These are phyloP conservation scores for Leucoma salicis DNA, from an alignment of 2,888 invertebrate species.

Conservation along the genomic window DNA sequence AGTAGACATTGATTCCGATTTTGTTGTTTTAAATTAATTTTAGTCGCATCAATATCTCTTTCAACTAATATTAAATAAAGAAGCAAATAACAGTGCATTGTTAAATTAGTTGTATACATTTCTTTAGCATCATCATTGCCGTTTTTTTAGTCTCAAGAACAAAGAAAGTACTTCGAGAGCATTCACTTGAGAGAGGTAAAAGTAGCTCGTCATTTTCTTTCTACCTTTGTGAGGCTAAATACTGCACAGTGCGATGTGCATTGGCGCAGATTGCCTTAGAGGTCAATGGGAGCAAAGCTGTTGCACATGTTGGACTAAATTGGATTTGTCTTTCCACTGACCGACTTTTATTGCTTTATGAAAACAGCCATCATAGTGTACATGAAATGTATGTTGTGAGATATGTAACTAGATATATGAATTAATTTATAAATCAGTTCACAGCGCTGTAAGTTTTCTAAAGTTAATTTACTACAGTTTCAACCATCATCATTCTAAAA, in stretches of 20 bases:
- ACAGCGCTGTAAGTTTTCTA: too few species aligned
- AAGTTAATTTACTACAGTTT: too few species aligned
- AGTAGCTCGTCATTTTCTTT: neutral
- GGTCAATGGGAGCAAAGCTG: neutral
- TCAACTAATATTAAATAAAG: too few species aligned
- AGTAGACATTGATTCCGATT: slow-evolving; percentile 3
- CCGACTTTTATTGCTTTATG: too few species aligned
- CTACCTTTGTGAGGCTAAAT: neutral
- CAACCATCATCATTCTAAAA: too few species aligned
- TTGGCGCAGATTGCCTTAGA: neutral
- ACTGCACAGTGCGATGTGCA: neutral
- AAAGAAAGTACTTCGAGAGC: neutral
- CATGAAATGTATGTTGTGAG: too few species aligned
- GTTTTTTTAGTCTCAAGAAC: neutral
- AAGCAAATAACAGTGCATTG: too few species aligned
- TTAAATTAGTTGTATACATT: neutral
- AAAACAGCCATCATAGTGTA: too few species aligned
- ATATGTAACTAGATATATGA: too few species aligned
- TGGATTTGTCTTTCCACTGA: too few species aligned
- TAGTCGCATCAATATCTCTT: too few species aligned
- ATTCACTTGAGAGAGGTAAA: neutral
- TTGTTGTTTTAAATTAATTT: neutral
- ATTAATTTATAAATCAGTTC: too few species aligned
- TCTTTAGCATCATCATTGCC: neutral
- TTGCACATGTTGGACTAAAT: neutral